Evolutionary conservation across 2,113 vertebrate species (phyloP).

Genomic region (Gasterosteus nipponicus): DNA sequence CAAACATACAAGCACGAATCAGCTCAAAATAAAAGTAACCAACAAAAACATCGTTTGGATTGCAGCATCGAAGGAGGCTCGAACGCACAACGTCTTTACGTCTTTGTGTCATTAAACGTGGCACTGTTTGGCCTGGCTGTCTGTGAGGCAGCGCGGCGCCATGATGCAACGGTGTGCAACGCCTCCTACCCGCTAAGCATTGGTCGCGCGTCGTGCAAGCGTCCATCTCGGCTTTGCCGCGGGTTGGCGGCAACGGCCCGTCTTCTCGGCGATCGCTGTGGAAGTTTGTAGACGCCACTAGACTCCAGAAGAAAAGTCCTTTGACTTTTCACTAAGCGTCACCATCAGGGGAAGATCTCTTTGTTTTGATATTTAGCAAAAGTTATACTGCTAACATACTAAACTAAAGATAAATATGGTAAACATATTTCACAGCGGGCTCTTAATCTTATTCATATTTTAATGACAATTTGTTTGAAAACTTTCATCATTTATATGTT

Average conservation of each 20-base stretch:
- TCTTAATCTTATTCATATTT: too few species aligned
- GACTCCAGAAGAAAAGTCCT: background rate
- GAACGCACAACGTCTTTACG: background rate
- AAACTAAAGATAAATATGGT: background rate
- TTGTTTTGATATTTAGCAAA: background rate
- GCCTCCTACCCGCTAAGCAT: slow-evolving; percentile 10
- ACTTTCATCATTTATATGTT: too few species aligned
- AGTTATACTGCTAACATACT: too few species aligned
- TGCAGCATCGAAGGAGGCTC: background rate
- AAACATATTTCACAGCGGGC: background rate
- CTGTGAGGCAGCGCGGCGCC: background rate
- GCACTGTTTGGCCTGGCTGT: background rate
- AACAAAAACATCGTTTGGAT: background rate
- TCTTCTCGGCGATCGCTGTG: background rate
- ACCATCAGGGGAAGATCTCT: background rate
- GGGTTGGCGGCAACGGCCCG: background rate
- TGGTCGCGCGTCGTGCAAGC: background rate
- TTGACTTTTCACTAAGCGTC: background rate
- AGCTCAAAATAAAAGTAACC: background rate
- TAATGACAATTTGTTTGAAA: background rate
- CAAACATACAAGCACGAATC: background rate
- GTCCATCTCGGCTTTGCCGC: background rate
- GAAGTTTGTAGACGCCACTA: background rate
- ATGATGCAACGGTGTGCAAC: slow-evolving; percentile 66
- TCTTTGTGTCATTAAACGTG: background rate